Conservation (phyloP, 2,888 invertebrate species). For the Epicampocera succincta region DNA sequence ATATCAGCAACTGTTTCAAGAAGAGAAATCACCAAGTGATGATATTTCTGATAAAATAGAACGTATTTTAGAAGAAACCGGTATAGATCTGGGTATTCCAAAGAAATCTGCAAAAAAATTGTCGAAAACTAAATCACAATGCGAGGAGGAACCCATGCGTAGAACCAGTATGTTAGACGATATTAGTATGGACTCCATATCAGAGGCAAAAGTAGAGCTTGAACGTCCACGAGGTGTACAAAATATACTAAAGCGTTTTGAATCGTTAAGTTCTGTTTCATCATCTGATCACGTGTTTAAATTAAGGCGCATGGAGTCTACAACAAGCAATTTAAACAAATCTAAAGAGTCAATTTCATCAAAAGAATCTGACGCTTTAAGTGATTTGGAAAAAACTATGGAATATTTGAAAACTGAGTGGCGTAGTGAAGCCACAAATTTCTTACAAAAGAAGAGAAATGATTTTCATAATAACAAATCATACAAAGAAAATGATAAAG, state of each 20-base stretch:
- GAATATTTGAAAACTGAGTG: conserved; percentile 80
- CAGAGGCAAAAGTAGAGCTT: conserved; percentile 68
- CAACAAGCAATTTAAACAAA: conserved; percentile 76
- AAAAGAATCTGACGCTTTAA: conserved; percentile 75
- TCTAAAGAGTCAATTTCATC: conserved; percentile 77
- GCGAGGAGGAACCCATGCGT: conserved; percentile 76
- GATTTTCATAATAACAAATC: conserved; percentile 75
- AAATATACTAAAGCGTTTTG: conserved; percentile 78
- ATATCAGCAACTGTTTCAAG: conserved; percentile 79
- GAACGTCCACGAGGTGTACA: conserved; percentile 75
- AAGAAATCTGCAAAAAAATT: conserved; percentile 72
- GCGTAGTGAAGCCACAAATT: conserved; percentile 80
- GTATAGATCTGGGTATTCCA: conserved; percentile 76
- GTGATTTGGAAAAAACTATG: conserved; percentile 80
- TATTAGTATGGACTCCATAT: background rate
- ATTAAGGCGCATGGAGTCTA: conserved; percentile 78
- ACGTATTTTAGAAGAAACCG: conserved; percentile 78
- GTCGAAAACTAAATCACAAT: conserved; percentile 76
- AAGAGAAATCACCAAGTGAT: conserved; percentile 80
- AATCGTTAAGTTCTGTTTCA: conserved; percentile 78
- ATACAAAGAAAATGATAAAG: conserved; percentile 71
- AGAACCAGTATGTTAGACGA: conserved; percentile 12
- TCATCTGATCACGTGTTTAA: conserved; percentile 74
- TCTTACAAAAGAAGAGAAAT: conserved; percentile 79
- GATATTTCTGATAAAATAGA: conserved; percentile 81